Evolutionary conservation across 1,140 invertebrate genomes (phyloP).

Genomic region (Samia ricini): DNA sequence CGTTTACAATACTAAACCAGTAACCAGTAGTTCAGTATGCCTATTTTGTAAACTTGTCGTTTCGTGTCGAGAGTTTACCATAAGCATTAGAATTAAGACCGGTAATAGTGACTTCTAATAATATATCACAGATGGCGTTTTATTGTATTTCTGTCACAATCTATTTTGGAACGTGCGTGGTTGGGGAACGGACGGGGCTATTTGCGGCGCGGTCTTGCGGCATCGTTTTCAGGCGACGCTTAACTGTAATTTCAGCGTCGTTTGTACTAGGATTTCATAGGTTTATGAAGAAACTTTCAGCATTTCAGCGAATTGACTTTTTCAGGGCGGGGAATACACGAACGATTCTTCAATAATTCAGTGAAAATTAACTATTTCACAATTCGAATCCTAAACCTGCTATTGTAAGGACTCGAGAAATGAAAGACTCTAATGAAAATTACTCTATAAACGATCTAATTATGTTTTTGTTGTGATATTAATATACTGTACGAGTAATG

Average conservation of each 20-base stretch:
- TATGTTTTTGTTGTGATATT: too few relatives aligned
- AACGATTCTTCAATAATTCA: background rate
- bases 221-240: constrained; percentile 50
- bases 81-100: too few relatives aligned
- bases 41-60: too few relatives aligned
- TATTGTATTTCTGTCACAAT: background rate
- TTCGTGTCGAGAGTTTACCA: too few relatives aligned
- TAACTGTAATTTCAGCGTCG: constrained; percentile 56
- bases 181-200: too few relatives aligned
- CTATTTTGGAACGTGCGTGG: background rate
- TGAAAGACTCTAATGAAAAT: too few relatives aligned
- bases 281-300: constrained; percentile 40
- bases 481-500: too few relatives aligned
- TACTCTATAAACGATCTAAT: too few relatives aligned
- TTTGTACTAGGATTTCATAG: constrained; percentile 47
- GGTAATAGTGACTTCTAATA: too few relatives aligned
- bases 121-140: constrained; percentile 8
- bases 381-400: too few relatives aligned
- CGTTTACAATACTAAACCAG: background rate
- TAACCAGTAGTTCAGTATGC: too few relatives aligned
- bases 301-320: constrained; percentile 29
- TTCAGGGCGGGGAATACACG: background rate
- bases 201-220: background rate
- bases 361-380: background rate
- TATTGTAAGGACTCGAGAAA: too few relatives aligned